Evolutionary conservation across 2,888 invertebrate species (phyloP).

Genomic region (Hyalella azteca): DNA sequence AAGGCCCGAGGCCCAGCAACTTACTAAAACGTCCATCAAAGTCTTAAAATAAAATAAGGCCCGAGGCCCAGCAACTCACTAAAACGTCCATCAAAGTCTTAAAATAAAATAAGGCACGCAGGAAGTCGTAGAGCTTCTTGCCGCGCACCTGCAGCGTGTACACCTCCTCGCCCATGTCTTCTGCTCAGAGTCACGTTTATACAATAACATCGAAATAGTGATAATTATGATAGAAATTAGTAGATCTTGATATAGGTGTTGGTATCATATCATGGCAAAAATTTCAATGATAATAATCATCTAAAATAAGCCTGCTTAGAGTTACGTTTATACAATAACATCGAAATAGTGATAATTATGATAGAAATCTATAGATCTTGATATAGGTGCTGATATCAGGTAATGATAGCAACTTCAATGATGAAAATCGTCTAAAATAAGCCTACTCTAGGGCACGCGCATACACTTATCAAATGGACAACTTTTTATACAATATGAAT

Average conservation of each 20-base stretch:
- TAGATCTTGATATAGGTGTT: not conserved
- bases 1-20: no score
- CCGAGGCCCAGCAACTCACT: no score
- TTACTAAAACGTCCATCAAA: no score
- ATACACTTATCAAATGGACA: not conserved
- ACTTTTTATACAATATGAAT: no score
- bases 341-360: not conserved
- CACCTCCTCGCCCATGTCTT: constrained; percentile 3
- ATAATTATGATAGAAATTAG: no score
- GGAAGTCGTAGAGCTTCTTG: constrained; percentile 43
- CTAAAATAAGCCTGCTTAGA: no score
- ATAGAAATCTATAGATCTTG: not conserved
- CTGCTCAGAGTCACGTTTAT: not conserved
- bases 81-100: no score
- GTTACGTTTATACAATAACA: not conserved
- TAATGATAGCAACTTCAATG: no score
- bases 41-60: no score
- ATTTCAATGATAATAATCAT: no score
- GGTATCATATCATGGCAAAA: not conserved
- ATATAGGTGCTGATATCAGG: not conserved
- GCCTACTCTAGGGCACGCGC: not conserved
- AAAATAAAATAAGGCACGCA: no score
- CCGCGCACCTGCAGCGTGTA: constrained; percentile 39
- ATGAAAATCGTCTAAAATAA: no score
- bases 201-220: not conserved